These are phyloP conservation scores for Drosophila grimshawi DNA, from an alignment of 1,140 invertebrate genomes.

Conservation along the genomic window DNA sequence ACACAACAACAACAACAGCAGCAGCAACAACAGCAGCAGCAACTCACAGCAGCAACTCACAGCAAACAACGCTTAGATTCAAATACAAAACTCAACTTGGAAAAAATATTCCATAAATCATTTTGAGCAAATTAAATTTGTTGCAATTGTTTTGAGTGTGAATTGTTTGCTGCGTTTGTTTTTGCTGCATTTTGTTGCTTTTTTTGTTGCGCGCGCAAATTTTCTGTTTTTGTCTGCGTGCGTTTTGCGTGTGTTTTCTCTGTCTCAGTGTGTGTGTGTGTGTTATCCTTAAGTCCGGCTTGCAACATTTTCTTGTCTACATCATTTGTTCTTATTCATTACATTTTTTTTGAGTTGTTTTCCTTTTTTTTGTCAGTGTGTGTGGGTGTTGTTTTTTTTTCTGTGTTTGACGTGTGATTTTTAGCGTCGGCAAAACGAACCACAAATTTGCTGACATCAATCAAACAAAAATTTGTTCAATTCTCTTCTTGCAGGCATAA, in stretches of 20 bases:
- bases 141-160: background rate
- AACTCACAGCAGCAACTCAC: background rate
- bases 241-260: background rate
- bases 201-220: slow-evolving; percentile 53
- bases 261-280: slow-evolving; percentile 7
- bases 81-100: too few relatives aligned
- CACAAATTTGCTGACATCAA: slow-evolving; percentile 11
- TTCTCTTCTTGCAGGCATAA: slow-evolving; percentile 59
- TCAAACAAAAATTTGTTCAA: slow-evolving; percentile 1
- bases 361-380: slow-evolving; percentile 15
- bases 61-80: too few relatives aligned
- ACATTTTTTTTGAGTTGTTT: too few relatives aligned
- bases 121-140: too few relatives aligned
- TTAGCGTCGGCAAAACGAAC: slow-evolving; percentile 42
- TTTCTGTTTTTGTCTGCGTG: slow-evolving; percentile 21
- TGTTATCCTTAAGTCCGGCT: slow-evolving; percentile 16
- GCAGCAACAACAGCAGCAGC: slow-evolving; percentile 1
- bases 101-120: too few relatives aligned
- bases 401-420: slow-evolving; percentile 21
- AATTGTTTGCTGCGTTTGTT: slow-evolving; percentile 1
- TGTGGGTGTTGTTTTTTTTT: slow-evolving; percentile 13
- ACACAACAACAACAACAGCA: slow-evolving; percentile 35
- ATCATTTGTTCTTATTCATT: background rate
- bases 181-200: slow-evolving; percentile 13
- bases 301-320: slow-evolving; percentile 10